Evolutionary conservation across 2,797 vertebrate genomes (phyloP).

Genomic region (Takifugu ocellatus): DNA sequence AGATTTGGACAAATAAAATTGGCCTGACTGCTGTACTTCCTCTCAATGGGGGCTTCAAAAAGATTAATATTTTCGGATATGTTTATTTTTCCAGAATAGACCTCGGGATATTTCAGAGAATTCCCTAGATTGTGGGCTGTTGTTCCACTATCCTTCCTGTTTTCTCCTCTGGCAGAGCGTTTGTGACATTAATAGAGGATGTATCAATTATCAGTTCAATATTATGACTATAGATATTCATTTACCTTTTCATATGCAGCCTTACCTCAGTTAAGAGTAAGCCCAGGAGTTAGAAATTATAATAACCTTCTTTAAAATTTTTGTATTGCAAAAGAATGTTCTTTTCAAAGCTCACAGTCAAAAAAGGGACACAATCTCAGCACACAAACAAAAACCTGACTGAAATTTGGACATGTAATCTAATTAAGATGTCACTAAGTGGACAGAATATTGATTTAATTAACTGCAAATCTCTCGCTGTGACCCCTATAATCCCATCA

Average conservation of each 20-base stretch:
- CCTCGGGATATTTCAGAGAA: constrained; percentile 29
- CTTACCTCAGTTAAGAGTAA: too few relatives aligned
- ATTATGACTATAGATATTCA: too few relatives aligned
- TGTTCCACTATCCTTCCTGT: constrained; percentile 6
- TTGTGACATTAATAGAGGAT: neutral
- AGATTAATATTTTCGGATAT: constrained; percentile 41
- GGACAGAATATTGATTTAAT: constrained; percentile 72
- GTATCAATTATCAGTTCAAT: too few relatives aligned
- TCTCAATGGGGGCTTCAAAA: constrained; percentile 40
- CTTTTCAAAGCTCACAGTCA: neutral
- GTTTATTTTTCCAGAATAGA: constrained; percentile 52
- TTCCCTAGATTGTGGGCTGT: constrained; percentile 33
- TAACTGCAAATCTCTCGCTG: constrained; percentile 76
- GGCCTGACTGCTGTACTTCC: constrained; percentile 40
- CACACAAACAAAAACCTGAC: constrained; percentile 25
- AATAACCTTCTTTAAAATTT: neutral
- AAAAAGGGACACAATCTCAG: constrained; percentile 5
- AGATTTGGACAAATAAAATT: constrained; percentile 38
- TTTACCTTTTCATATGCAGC: too few relatives aligned
- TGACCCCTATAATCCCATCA: constrained; percentile 72
- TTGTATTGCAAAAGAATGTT: neutral
- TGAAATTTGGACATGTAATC: constrained; percentile 50
- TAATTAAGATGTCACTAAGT: constrained; percentile 57
- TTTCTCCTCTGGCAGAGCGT: neutral
- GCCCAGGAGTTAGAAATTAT: too few relatives aligned